Evolutionary conservation across 2,797 vertebrate genomes (phyloP), one percentile per base, ranked within the genome.

Genomic region (Chelonia mydas): DNA sequence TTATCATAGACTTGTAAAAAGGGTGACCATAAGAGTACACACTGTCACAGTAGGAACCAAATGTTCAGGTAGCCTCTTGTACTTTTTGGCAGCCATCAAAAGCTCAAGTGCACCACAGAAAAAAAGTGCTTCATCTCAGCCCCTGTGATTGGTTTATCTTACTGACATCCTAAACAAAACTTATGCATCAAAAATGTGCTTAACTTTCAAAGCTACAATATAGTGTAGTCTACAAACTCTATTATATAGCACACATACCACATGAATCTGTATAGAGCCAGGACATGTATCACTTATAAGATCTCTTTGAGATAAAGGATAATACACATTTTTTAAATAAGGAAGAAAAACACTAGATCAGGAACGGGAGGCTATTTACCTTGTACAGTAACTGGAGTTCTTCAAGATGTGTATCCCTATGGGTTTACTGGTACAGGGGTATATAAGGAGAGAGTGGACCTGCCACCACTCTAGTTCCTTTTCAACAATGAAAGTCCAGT

Each of bases 1-100:
- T 5, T 59, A 28, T 28, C 11, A 59, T 28, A 28, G 27, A 25
- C 57, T 31, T 59, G 12, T 59, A 59, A 13, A 59, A 12, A 59
- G 57, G 12, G 57, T 59, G 28, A 59, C 28, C 12, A 28, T 6
- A 59, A 59, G 28, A 59, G 57, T 31, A 31, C 57, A 59, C 27
- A 13, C 27, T 59, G 57, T 59, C 57, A 85, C 87, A 65, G 90
- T 92, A 91, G 94, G 82, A 91, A 87, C 77, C 83, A 96, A 95
- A 95, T 84, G 86, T 91, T 96, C 91, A 95, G 80, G 53, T 55
- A 84, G 80, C 82, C 96, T 90, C 6, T 11, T 81, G 31, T 89
- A 47, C 79, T 81, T 4, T 89, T 91, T 59, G 84, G 54, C 47
- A 87, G 86, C 33, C 80, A 54, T 12, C 57, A 59, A 95, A 95